These are phyloP conservation scores for Drosophila neocordata DNA, from an alignment of 1,140 invertebrate species.

Conservation along the genomic window DNA sequence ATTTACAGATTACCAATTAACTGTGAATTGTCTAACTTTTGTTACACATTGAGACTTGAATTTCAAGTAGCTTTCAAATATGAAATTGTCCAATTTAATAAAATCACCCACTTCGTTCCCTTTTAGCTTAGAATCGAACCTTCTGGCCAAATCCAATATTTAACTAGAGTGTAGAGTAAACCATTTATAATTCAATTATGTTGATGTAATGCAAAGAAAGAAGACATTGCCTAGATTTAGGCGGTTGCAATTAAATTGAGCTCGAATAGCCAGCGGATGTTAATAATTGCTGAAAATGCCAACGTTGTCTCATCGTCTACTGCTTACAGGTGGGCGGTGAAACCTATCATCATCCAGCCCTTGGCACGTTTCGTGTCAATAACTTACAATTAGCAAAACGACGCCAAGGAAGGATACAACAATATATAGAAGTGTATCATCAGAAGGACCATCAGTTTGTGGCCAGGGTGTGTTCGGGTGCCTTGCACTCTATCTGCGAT, in stretches of 20 bases:
- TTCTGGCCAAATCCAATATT: constrained; percentile 34
- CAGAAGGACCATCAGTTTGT: not conserved
- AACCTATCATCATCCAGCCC: constrained; percentile 21
- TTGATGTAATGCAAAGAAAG: constrained; percentile 8
- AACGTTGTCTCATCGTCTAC: not conserved
- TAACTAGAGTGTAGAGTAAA: constrained; percentile 20
- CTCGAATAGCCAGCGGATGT: constrained; percentile 42
- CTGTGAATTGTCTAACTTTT: constrained; percentile 15
- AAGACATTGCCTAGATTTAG: constrained; percentile 1
- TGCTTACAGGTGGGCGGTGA: constrained; percentile 42
- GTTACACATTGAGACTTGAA: constrained; percentile 9
- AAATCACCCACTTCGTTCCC: too few relatives aligned
- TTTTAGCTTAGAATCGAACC: not conserved
- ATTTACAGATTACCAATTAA: constrained; percentile 20
- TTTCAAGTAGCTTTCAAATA: constrained; percentile 4
- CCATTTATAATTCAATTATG: constrained; percentile 68
- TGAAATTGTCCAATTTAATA: constrained; percentile 2
- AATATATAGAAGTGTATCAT: not conserved
- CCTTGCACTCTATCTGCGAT: constrained; percentile 7
- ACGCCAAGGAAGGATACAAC: constrained; percentile 3
- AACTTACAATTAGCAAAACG: constrained; percentile 62
- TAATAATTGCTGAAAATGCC: constrained; percentile 45
- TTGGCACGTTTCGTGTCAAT: constrained; percentile 59
- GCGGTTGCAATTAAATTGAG: constrained; percentile 6
- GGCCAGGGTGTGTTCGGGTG: constrained; percentile 19